phyloP scores from a whole-genome alignment of 2,113 vertebrate genomes.

The Ptilonorhynchus violaceus region DNA sequence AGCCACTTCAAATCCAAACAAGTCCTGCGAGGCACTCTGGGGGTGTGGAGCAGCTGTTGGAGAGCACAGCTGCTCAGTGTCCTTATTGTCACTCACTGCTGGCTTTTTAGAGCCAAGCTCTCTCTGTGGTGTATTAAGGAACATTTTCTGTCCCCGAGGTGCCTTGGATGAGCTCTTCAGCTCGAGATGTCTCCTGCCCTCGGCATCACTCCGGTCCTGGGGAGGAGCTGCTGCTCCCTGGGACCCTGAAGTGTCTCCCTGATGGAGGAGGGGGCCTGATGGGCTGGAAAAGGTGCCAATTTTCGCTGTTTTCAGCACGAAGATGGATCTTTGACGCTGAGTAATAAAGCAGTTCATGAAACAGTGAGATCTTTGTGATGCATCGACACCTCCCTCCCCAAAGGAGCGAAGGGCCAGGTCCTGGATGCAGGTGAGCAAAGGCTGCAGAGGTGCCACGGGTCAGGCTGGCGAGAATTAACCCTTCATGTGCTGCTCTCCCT shows the following conservation, averaged over 20 bases:
- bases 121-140: background rate
- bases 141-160: background rate
- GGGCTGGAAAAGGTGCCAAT: background rate
- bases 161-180: background rate
- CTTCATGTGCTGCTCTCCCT: background rate
- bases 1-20: background rate
- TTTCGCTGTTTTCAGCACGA: background rate
- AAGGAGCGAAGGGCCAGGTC: background rate
- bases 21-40: background rate
- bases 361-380: background rate
- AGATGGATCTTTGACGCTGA: accelerated
- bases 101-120: background rate
- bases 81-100: background rate
- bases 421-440: background rate
- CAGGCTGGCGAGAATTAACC: background rate
- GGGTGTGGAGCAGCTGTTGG: background rate
- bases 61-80: background rate
- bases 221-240: background rate
- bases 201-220: background rate
- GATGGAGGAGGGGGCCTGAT: background rate
- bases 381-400: background rate
- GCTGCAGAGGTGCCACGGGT: background rate
- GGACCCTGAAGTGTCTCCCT: background rate
- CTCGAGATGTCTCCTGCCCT: background rate
- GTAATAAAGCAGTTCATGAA: background rate